Percentiles rank a stretch among this genome's conserved stretches.
Evolutionary conservation across 2,888 invertebrate genomes (phyloP).

Genomic region (Lampropteryx suffumata): DNA sequence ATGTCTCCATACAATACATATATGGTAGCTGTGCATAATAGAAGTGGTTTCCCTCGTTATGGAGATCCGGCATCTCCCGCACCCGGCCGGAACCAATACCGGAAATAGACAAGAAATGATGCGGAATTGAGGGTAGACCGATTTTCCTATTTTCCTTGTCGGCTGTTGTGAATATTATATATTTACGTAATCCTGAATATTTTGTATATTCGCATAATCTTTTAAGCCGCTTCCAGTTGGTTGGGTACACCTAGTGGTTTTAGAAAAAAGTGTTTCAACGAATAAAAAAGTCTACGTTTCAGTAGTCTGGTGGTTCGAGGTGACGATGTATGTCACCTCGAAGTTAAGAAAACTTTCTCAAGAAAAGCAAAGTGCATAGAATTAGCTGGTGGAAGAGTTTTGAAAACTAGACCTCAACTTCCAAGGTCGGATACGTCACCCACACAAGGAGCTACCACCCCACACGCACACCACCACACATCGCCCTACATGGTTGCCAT

Average conservation of each 20-base stretch:
- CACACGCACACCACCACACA: conserved; percentile 57
- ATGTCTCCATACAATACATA: conserved; percentile 12
- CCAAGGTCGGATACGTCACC: conserved; percentile 66
- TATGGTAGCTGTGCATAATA: conserved; percentile 28
- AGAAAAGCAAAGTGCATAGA: conserved; percentile 13
- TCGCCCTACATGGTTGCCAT: conserved; percentile 81
- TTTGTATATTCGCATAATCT: neutral
- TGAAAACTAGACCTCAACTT: conserved; percentile 71
- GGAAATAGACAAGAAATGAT: conserved; percentile 66
- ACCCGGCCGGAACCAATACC: conserved; percentile 66
- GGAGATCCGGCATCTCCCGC: conserved; percentile 58
- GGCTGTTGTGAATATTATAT: conserved; percentile 4
- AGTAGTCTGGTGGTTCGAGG: too few species aligned
- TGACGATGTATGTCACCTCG: too few species aligned
- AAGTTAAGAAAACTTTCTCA: conserved; percentile 7
- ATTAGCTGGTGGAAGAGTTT: conserved; percentile 31
- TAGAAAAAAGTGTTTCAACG: too few species aligned
- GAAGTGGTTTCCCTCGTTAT: conserved; percentile 66
- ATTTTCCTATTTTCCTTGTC: conserved; percentile 27
- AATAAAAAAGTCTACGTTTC: too few species aligned
- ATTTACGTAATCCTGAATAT: conserved; percentile 1
- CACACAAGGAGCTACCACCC: conserved; percentile 49
- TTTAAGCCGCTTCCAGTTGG: conserved; percentile 1
- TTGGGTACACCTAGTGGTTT: too few species aligned
- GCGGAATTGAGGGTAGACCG: conserved; percentile 41